These are phyloP conservation scores for Pomatorhinus ruficollis DNA, from an alignment of 2,113 vertebrate genomes.

Conservation along the genomic window DNA sequence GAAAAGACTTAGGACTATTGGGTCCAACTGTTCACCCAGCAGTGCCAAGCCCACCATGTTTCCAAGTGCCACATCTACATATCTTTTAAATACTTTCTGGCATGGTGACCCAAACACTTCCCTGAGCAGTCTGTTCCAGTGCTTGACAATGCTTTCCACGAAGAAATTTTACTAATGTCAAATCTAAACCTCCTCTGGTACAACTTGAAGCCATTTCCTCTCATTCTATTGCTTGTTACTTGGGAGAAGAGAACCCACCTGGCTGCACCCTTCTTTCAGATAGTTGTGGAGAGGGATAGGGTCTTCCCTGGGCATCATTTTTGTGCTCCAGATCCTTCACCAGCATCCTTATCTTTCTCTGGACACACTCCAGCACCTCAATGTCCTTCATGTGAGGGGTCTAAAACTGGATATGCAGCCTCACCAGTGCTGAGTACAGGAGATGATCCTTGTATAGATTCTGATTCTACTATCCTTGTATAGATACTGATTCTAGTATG, in stretches of 20 bases:
- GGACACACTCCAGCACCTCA: not conserved
- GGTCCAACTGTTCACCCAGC: not conserved
- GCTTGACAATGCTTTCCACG: not conserved
- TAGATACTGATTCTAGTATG: not conserved
- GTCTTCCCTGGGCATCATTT: not conserved
- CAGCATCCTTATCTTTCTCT: not conserved
- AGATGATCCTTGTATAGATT: not conserved
- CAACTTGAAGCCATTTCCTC: not conserved
- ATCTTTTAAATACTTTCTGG: not conserved
- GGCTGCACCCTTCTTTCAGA: not conserved
- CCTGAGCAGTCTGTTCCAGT: not conserved
- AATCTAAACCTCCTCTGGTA: not conserved
- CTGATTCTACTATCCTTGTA: not conserved
- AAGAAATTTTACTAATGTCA: not conserved
- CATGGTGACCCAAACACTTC: not conserved
- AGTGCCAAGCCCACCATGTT: not conserved
- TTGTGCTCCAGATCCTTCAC: not conserved
- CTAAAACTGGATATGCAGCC: not conserved
- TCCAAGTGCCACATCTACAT: not conserved
- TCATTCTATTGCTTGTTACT: not conserved
- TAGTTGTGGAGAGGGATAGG: not conserved
- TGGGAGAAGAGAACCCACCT: not conserved
- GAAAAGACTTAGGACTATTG: not conserved
- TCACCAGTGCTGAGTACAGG: not conserved
- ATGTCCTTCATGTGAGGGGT: not conserved